Percentiles rank a stretch among this genome's conserved stretches.
Evolutionary conservation across 2,888 invertebrate species (phyloP).

Genomic region (Aplocera efformata): DNA sequence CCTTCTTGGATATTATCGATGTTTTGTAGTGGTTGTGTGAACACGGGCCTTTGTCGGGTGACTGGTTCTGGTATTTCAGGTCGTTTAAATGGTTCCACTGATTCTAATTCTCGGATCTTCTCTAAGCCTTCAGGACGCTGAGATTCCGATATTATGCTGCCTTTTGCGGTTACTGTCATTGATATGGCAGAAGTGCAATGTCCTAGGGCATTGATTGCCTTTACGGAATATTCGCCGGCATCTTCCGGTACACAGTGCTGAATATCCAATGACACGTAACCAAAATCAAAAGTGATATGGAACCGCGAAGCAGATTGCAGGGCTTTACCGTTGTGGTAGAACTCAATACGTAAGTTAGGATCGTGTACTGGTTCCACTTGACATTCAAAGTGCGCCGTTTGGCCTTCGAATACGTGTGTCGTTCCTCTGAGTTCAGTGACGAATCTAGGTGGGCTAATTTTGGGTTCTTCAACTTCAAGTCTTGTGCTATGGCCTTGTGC

Average conservation of each 20-base stretch:
- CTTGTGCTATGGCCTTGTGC: slow-evolving; percentile 91
- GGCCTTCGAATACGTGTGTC: slow-evolving; percentile 93
- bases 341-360: slow-evolving; percentile 93
- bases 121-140: slow-evolving; percentile 97
- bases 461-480: slow-evolving; percentile 90
- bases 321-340: slow-evolving; percentile 95
- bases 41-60: slow-evolving; percentile 94
- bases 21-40: slow-evolving; percentile 95
- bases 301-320: slow-evolving; percentile 94
- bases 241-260: slow-evolving; percentile 96
- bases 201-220: slow-evolving; percentile 94
- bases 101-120: slow-evolving; percentile 93
- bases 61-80: slow-evolving; percentile 90
- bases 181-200: slow-evolving; percentile 92
- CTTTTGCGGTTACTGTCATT: slow-evolving; percentile 90
- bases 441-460: slow-evolving; percentile 90
- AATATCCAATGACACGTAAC: slow-evolving; percentile 97
- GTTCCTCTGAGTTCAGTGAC: slow-evolving; percentile 92
- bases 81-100: slow-evolving; percentile 87
- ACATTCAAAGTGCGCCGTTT: slow-evolving; percentile 97
- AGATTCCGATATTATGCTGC: slow-evolving; percentile 92
- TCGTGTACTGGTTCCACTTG: slow-evolving; percentile 95
- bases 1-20: slow-evolving; percentile 93
- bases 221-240: slow-evolving; percentile 96
- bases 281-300: slow-evolving; percentile 98